These are phyloP conservation scores for Nannospalax galili DNA, from an alignment of 2,113 vertebrate genomes.

Conservation along the genomic window DNA sequence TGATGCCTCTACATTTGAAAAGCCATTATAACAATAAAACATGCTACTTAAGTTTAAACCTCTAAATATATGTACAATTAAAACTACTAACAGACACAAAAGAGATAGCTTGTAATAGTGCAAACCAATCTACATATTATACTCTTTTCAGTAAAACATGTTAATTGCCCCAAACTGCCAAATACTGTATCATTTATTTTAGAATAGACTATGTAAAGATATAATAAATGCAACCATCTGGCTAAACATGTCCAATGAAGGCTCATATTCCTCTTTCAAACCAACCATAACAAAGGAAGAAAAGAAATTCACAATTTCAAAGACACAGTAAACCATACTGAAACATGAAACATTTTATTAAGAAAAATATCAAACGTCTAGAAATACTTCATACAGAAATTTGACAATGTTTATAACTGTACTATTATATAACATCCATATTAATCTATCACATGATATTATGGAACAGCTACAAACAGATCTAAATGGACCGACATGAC, in stretches of 20 bases:
- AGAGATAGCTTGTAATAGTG: neutral
- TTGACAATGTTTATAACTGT: conserved; percentile 3
- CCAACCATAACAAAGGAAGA: neutral
- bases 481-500: neutral
- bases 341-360: conserved; percentile 11
- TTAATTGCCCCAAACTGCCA: neutral
- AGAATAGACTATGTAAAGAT: conserved; percentile 38
- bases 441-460: neutral
- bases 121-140: conserved; percentile 16
- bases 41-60: neutral
- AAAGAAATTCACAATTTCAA: neutral
- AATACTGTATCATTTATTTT: conserved; percentile 47
- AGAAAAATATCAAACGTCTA: conserved; percentile 40
- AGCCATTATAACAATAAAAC: conserved; percentile 28
- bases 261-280: neutral
- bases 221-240: neutral
- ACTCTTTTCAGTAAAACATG: conserved; percentile 39
- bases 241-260: neutral
- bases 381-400: conserved; percentile 32
- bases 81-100: neutral
- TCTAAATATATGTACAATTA: conserved; percentile 27
- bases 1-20: conserved; percentile 34
- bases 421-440: neutral
- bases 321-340: neutral
- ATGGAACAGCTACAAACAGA: conserved; percentile 15